Base-by-base conservation (phyloP, 1,140 invertebrate species). In the Drepana arcuata region DNA sequence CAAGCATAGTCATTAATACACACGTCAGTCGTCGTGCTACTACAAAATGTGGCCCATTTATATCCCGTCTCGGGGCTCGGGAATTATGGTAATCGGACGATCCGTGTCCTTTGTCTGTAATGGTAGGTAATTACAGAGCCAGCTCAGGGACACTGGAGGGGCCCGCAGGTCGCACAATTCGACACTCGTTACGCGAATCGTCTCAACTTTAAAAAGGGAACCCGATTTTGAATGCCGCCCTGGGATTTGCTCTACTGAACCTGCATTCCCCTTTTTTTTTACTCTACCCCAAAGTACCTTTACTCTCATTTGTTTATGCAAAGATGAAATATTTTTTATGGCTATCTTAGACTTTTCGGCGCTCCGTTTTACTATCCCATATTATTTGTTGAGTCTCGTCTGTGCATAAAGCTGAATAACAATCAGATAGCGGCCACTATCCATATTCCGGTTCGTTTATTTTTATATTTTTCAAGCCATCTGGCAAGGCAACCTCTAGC, bases 41-140 rank as follows among this genome's bases (percentile, higher is more conserved):
- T 71, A 79, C 74, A 79, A 81, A 81, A 78, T 77, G 77, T 66
- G 58, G 59, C 53, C 60, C 74, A 77, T 81, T 81, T 79, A 74
- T 79, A 77, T 71, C 60, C 55, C 55, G 65, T 61, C 61, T 56
- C 58, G 58, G 68, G 63, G 62, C 64, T 48, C 57, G 62, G 71
- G 72, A 77, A 77, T 81, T 79, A 81, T 79, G 72, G 70, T 81
- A 81, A 81, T 81, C 77, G 70, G 72, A 55, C 56, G 69, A 69
- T 63, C 61, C 72, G 70, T 72, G 73, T 78, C 77, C 74, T 79
- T 81, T 81, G 74, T 81, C 72, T 71, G 71, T 81, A 81, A 81
- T 77, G 74, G 72, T 56, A 55, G 72, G 72, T 77, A 78, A 81
- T 81, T 81, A 78, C 68, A 40, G 59, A 48, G 55, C 58, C 67